Conservation (phyloP, 64 coral and sea anemone species). For the Catalaphyllia jardinei region DNA sequence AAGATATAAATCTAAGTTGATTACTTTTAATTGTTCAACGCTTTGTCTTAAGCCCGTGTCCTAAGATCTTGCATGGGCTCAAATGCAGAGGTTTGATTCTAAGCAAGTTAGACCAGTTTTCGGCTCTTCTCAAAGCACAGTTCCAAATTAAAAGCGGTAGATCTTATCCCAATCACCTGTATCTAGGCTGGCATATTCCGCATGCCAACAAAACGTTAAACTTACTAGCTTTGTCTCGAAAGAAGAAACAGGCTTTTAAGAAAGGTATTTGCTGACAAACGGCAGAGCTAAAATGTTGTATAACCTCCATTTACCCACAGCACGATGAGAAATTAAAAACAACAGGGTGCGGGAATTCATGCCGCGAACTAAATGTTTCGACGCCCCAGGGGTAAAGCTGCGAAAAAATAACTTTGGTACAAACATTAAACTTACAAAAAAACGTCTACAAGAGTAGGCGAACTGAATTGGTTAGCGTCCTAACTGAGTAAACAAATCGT, state of each 20-base stretch:
- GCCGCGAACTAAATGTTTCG: not conserved
- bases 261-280: conserved; percentile 6
- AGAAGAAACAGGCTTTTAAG: not conserved
- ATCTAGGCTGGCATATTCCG: not conserved
- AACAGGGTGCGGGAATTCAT: not conserved
- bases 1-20: no score
- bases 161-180: not conserved
- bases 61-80: no score
- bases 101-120: not conserved
- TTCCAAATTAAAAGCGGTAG: not conserved
- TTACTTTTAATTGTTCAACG: no score
- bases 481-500: not conserved
- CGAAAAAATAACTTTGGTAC: not conserved
- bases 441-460: not conserved
- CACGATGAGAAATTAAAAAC: not conserved
- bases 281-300: not conserved
- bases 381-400: not conserved
- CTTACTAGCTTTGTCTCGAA: not conserved
- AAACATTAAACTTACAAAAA: not conserved
- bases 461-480: not conserved
- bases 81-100: no score
- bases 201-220: not conserved
- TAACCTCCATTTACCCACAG: not conserved
- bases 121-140: not conserved
- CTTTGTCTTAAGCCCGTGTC: no score